These are phyloP conservation scores for Crax fasciolata DNA, from an alignment of 2,797 vertebrate genomes.

Conservation along the genomic window DNA sequence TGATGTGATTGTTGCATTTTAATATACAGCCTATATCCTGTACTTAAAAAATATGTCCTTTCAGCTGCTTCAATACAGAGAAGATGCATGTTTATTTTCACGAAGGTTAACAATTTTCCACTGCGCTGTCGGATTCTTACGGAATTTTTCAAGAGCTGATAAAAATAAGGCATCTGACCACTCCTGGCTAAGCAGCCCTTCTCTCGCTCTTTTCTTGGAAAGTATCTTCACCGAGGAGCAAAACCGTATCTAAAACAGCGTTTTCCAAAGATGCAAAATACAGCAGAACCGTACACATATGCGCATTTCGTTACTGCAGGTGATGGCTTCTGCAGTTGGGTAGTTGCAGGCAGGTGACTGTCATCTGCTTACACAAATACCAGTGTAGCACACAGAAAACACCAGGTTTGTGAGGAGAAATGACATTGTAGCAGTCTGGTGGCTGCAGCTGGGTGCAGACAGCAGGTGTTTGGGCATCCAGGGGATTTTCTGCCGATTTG, in stretches of 20 bases:
- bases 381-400: neutral
- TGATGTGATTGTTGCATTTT: slow-evolving; percentile 71
- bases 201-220: neutral
- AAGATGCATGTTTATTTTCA: slow-evolving; percentile 59
- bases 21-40: slow-evolving; percentile 61
- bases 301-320: neutral
- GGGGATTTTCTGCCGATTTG: neutral
- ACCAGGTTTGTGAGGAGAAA: neutral
- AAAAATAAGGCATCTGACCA: neutral
- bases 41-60: slow-evolving; percentile 51
- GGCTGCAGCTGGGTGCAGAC: neutral
- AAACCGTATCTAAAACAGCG: neutral
- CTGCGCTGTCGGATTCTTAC: neutral
- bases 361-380: neutral
- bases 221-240: neutral
- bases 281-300: neutral
- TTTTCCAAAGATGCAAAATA: neutral
- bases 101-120: slow-evolving; percentile 47
- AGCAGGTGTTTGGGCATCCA: neutral
- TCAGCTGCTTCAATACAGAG: slow-evolving; percentile 58
- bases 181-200: slow-evolving; percentile 2
- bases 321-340: neutral
- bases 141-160: slow-evolving; percentile 32
- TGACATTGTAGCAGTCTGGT: neutral
- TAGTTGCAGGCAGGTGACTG: neutral